Base-by-base conservation (phyloP, 2,888 invertebrate genomes). In the Tetrapedia diversipes region DNA sequence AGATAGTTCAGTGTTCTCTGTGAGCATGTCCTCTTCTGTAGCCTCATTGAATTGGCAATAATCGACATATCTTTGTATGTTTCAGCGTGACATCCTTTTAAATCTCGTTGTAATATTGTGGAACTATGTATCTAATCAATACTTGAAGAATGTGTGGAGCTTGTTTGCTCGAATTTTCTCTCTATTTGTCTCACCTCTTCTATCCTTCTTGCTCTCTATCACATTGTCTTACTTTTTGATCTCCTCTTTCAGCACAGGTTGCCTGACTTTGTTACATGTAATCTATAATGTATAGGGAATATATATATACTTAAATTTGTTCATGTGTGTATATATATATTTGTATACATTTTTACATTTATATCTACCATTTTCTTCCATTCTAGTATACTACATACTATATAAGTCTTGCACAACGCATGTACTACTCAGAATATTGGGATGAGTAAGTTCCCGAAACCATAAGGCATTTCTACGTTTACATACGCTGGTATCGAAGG, bases 211-310 rank as follows among this genome's bases (percentile, higher is more conserved):
- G 34, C 57, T 56, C 57, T 34, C n/a, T 39, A 4, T 19, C 2
- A 57, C 22, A 60, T 56, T 57, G 37, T 57, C 24, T 57, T 43
- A 7, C 39, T 32, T 76, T 81, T 61, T 82, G 24, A 3, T 83
- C 56, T 80, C 68, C 75, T 81, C 79, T 84, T 85, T 76, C 84
- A 87, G 85, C 88, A 83, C 84, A 86, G 83, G 84, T 83, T 88
- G 88, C 87, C 86, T 88, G 82, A 86, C 75, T 45, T 75, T 82
- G 66, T 77, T 59, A 49, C 69, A 57, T 64, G 37, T 24, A 66
- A n/a, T n/a, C n/a, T n/a, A n/a, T n/a, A n/a, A n/a, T n/a, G n/a
- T n/a, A n/a, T n/a, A n/a, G n/a, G n/a, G n/a, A n/a, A 27, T 51
- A 51, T 51, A 27, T 51, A 47, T 60, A 65, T 49, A 64, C 22